Percentiles rank a stretch among this genome's conserved stretches.
These are phyloP conservation scores for Caenorhabditis zanzibari DNA, from an alignment of 2,888 invertebrate genomes.

Conservation along the genomic window DNA sequence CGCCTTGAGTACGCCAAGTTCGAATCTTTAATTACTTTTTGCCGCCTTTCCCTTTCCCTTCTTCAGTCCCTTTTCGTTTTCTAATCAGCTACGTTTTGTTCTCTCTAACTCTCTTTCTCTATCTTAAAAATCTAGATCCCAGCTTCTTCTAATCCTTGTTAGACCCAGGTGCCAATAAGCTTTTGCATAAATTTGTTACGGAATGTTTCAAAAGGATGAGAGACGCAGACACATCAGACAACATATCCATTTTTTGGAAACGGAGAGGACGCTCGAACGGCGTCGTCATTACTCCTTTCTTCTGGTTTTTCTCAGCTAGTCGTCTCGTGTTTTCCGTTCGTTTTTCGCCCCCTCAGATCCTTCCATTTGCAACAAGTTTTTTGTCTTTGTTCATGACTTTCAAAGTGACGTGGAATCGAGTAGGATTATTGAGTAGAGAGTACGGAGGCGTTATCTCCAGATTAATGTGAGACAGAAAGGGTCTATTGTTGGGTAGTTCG, in stretches of 20 bases:
- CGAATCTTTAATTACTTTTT: constrained; percentile 63
- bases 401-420: constrained; percentile 34
- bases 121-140: constrained; percentile 3
- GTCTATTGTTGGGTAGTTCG: constrained; percentile 10
- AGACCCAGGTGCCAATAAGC: constrained; percentile 37
- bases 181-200: constrained; percentile 48
- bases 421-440: constrained; percentile 19
- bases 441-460: constrained; percentile 35
- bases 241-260: constrained; percentile 44
- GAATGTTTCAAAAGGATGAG: constrained; percentile 43
- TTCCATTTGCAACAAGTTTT: constrained; percentile 7
- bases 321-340: constrained; percentile 33
- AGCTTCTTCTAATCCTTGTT: constrained; percentile 41
- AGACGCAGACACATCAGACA: constrained; percentile 36
- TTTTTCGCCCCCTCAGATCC: background rate
- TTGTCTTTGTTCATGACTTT: constrained; percentile 22
- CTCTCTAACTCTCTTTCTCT: constrained; percentile 19
- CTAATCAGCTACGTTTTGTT: constrained; percentile 54
- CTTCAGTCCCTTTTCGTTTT: constrained; percentile 4
- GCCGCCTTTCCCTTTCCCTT: constrained; percentile 33
- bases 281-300: constrained; percentile 48
- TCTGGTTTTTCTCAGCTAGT: background rate
- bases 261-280: constrained; percentile 30
- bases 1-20: constrained; percentile 52
- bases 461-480: constrained; percentile 11